Evolutionary conservation across 1,140 invertebrate species (phyloP), one percentile per base, ranked within the genome.

Genomic region (Zaprionus camerounensis): DNA sequence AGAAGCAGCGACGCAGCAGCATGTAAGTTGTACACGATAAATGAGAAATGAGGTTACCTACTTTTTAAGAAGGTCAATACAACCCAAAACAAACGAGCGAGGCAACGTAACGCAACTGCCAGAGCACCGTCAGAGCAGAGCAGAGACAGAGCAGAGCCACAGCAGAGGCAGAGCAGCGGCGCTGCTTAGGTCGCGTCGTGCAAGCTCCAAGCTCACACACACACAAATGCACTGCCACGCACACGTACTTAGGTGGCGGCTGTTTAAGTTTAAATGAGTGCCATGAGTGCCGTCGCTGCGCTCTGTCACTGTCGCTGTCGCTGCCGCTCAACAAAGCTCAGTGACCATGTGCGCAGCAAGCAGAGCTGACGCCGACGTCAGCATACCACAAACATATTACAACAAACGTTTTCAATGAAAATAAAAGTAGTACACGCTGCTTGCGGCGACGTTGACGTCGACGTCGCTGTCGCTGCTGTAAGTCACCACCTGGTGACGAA

Each of bases 11-110:
- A 41, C 26, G 61, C 71, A 71, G 62, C 59, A 38, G 31, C 72
- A 87, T 91, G 88, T 91, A 91, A 91, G 88, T 91, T 91, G 88
- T 91, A 91, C 77, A 91, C 88, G 88, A 91, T 91, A 91, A 91
- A 91, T 91, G 88, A 80, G 88, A 91, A 91, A 91, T 91, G 88
- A 91, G 88, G 88, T 91, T 91, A 91, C 88, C 88, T 91, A 91
- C 88, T 91, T 91, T 91, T 91, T 87, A 91, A 91, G 88, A 91
- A 91, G 88, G 88, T 91, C 88, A 91, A 88, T 88, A 90, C 85
- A 86, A 82, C 85, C 85, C 85, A 88, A 88, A 88, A 88, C 85
- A 88, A 88, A 88, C 88, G 85, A 90, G 85, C 85, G 85, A 84
- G 84, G 76, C 76, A 80, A 86, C 83, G 83, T 66, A 68, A 80